Evolutionary conservation across 2,797 vertebrate genomes (phyloP).

Genomic region (Ciconia nigra): DNA sequence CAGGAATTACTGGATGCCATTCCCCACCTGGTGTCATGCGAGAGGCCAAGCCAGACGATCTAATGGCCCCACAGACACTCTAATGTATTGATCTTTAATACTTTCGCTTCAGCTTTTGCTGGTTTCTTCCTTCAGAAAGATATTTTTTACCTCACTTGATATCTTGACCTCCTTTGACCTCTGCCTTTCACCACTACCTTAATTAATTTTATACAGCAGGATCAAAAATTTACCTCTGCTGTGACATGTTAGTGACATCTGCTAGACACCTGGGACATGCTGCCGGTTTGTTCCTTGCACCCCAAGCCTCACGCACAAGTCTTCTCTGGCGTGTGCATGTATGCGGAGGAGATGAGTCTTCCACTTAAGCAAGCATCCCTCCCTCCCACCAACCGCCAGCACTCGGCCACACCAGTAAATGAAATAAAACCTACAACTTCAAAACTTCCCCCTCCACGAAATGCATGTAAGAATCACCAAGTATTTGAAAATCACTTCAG

Average conservation of each 20-base stretch:
- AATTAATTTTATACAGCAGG: background rate
- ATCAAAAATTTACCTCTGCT: background rate
- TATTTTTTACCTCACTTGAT: background rate
- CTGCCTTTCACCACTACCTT: background rate
- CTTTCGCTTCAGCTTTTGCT: background rate
- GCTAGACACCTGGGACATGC: background rate
- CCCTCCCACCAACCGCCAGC: background rate
- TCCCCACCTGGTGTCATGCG: rapidly evolving
- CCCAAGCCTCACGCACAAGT: rapidly evolving
- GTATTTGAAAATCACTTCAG: background rate
- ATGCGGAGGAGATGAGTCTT: rapidly evolving
- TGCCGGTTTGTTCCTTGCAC: background rate
- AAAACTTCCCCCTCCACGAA: background rate
- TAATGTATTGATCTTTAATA: background rate
- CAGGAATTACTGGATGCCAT: background rate
- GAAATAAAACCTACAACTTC: background rate
- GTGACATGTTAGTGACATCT: background rate
- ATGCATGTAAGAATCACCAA: background rate
- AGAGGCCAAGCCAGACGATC: background rate
- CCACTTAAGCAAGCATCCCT: background rate
- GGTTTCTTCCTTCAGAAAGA: background rate
- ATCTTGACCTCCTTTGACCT: background rate
- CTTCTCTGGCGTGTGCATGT: rapidly evolving
- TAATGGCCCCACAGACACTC: background rate
- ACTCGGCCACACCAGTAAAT: background rate